phyloP scores from a whole-genome alignment of 2,113 vertebrate genomes.

The Ciconia maguari region DNA sequence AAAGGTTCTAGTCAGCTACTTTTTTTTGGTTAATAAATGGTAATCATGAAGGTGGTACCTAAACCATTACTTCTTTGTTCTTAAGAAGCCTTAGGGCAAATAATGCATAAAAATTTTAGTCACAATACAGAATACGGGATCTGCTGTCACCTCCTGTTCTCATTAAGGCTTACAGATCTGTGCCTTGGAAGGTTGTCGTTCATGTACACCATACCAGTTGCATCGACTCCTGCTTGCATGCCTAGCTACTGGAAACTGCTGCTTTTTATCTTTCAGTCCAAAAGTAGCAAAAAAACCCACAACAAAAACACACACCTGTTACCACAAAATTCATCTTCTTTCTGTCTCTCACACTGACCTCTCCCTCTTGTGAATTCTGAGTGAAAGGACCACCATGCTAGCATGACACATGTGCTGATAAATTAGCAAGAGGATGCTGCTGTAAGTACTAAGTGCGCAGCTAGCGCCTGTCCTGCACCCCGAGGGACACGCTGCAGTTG shows the following conservation, averaged over 20 bases:
- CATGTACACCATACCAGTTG: not conserved
- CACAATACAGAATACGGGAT: fast-evolving
- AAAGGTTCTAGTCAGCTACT: not conserved
- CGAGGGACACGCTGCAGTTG: not conserved
- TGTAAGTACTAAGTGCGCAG: not conserved
- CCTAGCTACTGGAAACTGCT: not conserved
- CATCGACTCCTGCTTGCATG: not conserved
- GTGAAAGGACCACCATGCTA: not conserved
- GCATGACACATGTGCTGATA: not conserved
- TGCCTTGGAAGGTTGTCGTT: not conserved
- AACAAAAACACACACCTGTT: not conserved
- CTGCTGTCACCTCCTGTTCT: not conserved
- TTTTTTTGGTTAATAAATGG: not conserved
- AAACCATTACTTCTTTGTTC: not conserved
- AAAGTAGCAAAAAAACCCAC: not conserved
- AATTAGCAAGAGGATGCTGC: not conserved
- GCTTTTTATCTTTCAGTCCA: not conserved
- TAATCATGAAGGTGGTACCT: not conserved
- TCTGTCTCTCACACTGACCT: not conserved
- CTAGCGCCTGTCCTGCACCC: not conserved
- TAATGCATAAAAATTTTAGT: not conserved
- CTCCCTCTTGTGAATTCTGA: not conserved
- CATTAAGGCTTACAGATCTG: not conserved
- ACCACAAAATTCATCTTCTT: too few relatives aligned
- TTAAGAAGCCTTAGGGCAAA: not conserved